phyloP scores from a whole-genome alignment of 30 jellyfish, hydroid and myxozoan species.

The Aurelia sp. region DNA sequence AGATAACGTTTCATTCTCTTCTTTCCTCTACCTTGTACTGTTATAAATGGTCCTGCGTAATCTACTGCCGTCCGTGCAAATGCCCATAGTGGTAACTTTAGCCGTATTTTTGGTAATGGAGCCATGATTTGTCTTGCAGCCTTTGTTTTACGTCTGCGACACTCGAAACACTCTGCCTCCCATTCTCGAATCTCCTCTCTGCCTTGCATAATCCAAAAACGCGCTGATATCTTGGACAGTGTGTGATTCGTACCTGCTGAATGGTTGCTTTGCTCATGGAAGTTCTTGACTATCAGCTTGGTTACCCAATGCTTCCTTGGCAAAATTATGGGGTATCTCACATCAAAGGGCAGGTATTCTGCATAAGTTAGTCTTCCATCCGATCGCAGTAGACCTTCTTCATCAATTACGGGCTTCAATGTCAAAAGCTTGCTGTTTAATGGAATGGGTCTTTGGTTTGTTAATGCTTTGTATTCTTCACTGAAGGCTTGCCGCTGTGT shows the following conservation, averaged over 20 bases:
- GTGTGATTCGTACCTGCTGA: not conserved
- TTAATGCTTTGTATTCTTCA: no score
- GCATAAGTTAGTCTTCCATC: constrained; percentile 39
- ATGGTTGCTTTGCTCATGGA: constrained; percentile 10
- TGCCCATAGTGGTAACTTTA: constrained; percentile 43
- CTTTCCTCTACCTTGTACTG: constrained; percentile 47
- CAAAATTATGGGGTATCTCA: constrained; percentile 38
- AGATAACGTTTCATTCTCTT: constrained; percentile 18
- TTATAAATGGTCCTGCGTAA: constrained; percentile 61
- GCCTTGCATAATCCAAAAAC: no score
- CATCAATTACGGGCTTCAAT: no score
- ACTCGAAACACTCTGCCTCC: not conserved
- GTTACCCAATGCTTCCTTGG: constrained; percentile 54
- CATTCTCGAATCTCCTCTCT: no score
- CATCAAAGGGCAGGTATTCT: constrained; percentile 54
- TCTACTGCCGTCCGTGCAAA: constrained; percentile 62
- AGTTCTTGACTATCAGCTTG: constrained; percentile 18
- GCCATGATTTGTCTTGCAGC: constrained; percentile 62
- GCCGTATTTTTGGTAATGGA: constrained; percentile 44
- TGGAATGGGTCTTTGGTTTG: no score
- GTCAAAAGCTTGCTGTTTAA: no score
- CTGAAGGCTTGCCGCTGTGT: no score
- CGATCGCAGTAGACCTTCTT: no score
- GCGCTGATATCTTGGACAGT: no score
- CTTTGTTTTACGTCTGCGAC: constrained; percentile 26